These are phyloP conservation scores for Lagria hirta DNA, from an alignment of 2,888 invertebrate species.

Conservation along the genomic window DNA sequence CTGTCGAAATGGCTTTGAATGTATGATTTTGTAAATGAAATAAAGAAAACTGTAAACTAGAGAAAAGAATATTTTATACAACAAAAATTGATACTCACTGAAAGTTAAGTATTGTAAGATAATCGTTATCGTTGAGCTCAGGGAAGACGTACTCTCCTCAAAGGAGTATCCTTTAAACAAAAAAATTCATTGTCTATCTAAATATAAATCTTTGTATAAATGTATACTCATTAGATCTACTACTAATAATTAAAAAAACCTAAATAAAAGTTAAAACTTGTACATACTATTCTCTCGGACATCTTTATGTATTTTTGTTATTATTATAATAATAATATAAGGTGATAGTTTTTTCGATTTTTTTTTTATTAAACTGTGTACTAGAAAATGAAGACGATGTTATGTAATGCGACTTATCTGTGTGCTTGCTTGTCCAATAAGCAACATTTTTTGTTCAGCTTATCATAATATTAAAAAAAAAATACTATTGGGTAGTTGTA, in stretches of 20 bases:
- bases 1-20: slow-evolving; percentile 22
- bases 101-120: slow-evolving; percentile 36
- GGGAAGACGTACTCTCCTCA: slow-evolving; percentile 37
- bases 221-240: slow-evolving; percentile 35
- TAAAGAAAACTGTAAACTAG: slow-evolving; percentile 17
- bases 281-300: slow-evolving; percentile 32
- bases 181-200: slow-evolving; percentile 21
- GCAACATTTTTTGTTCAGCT: slow-evolving; percentile 32
- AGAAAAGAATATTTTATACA: slow-evolving; percentile 24
- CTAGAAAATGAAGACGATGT: slow-evolving; percentile 32
- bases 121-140: slow-evolving; percentile 43
- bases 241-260: slow-evolving; percentile 24
- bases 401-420: slow-evolving; percentile 39
- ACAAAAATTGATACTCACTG: slow-evolving; percentile 32
- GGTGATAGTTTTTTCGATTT: slow-evolving; percentile 36
- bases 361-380: too few relatives aligned
- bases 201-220: slow-evolving; percentile 38
- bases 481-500: slow-evolving; percentile 43
- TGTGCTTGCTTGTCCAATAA: slow-evolving; percentile 42
- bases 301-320: slow-evolving; percentile 37
- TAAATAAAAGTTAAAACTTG: slow-evolving; percentile 16
- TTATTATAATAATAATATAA: slow-evolving; percentile 28
- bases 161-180: slow-evolving; percentile 28
- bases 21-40: slow-evolving; percentile 24
- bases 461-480: too few relatives aligned